Conservation (phyloP, 2,797 vertebrate species). For the Crocidura indochinensis region DNA sequence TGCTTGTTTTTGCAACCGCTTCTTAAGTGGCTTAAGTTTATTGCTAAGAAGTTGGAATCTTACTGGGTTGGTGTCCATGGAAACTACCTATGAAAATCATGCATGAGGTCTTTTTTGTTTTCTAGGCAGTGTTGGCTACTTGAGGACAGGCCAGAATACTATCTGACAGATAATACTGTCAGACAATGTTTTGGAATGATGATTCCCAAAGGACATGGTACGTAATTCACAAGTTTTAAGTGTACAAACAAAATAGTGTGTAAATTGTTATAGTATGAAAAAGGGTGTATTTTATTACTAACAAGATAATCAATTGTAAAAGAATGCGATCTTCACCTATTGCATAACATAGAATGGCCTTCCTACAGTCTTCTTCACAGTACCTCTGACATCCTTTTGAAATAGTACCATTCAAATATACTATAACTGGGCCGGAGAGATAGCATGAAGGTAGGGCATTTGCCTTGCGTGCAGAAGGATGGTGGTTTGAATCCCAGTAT, state of each 20-base stretch:
- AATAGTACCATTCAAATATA: not conserved
- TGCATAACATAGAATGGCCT: not conserved
- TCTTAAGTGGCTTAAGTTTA: conserved; percentile 45
- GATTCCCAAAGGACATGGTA: not conserved
- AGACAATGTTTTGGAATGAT: not conserved
- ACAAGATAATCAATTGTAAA: not conserved
- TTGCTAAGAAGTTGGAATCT: conserved; percentile 16
- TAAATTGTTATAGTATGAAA: not conserved
- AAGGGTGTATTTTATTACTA: not conserved
- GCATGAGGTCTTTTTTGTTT: not conserved
- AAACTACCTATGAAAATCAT: not conserved
- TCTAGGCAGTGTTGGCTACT: not conserved
- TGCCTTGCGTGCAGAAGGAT: too few species aligned
- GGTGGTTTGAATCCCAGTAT: too few species aligned
- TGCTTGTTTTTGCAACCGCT: conserved; percentile 42
- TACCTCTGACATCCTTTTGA: not conserved
- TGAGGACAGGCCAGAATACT: not conserved
- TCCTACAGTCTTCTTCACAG: not conserved
- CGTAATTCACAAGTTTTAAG: not conserved
- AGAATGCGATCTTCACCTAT: not conserved
- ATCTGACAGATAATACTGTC: not conserved
- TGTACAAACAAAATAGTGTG: not conserved
- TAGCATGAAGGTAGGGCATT: too few species aligned
- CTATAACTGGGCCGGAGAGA: not conserved
- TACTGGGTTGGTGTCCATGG: conserved; percentile 10